Percentiles rank a stretch among this genome's conserved stretches.
phyloP scores from a whole-genome alignment of 2,113 vertebrate genomes.

The Oryzias celebensis region DNA sequence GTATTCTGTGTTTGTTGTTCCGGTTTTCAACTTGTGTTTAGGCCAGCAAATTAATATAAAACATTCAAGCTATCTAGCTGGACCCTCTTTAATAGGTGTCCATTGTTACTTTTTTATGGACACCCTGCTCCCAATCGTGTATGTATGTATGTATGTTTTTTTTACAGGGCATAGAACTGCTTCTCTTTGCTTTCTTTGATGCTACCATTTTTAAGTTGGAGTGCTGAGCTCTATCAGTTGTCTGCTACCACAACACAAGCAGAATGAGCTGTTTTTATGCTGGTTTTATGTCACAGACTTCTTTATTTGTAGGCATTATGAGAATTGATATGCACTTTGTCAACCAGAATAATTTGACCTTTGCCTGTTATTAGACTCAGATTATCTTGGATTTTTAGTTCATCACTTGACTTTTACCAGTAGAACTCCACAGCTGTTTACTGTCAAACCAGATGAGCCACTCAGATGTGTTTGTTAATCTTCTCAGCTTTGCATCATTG shows the following conservation, averaged over 20 bases:
- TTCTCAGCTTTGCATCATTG: constrained; percentile 3
- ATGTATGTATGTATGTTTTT: no score
- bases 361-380: neutral
- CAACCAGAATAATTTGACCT: neutral
- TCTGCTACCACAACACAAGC: neutral
- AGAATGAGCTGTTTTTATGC: neutral
- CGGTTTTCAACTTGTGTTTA: no score
- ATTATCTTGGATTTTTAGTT: neutral
- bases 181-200: neutral
- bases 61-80: no score
- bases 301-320: neutral
- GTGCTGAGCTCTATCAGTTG: neutral
- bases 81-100: no score
- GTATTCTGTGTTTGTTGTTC: no score
- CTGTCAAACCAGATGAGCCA: neutral
- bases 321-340: neutral
- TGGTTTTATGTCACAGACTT: neutral
- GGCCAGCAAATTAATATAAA: no score
- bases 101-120: no score
- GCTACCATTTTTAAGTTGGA: neutral
- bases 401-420: neutral
- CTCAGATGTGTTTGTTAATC: constrained; percentile 16
- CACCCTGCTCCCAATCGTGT: no score
- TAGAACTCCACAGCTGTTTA: neutral
- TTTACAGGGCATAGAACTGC: no score